Evolutionary conservation across 2,888 invertebrate species (phyloP).

Genomic region (Sinopyrophorus schimmeli): DNA sequence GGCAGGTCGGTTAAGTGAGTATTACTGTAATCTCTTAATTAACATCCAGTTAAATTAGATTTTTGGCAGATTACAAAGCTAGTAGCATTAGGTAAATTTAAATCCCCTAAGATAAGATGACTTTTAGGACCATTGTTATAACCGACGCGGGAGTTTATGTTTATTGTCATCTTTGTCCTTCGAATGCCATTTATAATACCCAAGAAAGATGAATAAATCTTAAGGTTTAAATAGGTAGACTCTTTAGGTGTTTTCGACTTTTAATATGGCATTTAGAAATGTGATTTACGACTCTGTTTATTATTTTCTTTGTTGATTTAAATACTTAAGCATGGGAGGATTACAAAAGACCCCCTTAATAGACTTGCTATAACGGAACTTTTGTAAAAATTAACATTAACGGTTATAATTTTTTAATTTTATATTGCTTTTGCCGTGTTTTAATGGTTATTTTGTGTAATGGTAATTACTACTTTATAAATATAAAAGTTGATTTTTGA

Average conservation of each 20-base stretch:
- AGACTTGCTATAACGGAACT: slow-evolving; percentile 10
- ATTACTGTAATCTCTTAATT: slow-evolving; percentile 43
- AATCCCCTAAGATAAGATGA: slow-evolving; percentile 18
- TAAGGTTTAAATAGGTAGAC: slow-evolving; percentile 20
- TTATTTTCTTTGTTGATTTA: slow-evolving; percentile 46
- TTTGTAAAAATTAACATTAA: slow-evolving; percentile 5
- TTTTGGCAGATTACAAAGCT: slow-evolving; percentile 33
- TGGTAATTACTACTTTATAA: no score
- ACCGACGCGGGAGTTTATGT: slow-evolving; percentile 16
- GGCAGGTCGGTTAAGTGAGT: slow-evolving; percentile 25
- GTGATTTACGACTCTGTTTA: slow-evolving; percentile 48
- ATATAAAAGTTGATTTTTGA: no score
- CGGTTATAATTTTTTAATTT: slow-evolving; percentile 9
- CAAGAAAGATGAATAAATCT: slow-evolving; percentile 21
- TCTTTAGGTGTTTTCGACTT: slow-evolving; percentile 40
- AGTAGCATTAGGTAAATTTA: slow-evolving; percentile 19
- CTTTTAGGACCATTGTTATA: slow-evolving; percentile 12
- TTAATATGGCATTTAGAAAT: slow-evolving; percentile 44
- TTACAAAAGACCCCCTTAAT: slow-evolving; percentile 17
- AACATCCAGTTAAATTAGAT: slow-evolving; percentile 41
- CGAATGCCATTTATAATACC: slow-evolving; percentile 2
- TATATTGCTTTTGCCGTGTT: no score
- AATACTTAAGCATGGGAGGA: slow-evolving; percentile 32
- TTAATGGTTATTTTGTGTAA: no score
- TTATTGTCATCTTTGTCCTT: slow-evolving; percentile 18